Percentiles rank a stretch among this genome's conserved stretches.
These are phyloP conservation scores for Microplitis mediator DNA, from an alignment of 1,140 invertebrate species.

Conservation along the genomic window DNA sequence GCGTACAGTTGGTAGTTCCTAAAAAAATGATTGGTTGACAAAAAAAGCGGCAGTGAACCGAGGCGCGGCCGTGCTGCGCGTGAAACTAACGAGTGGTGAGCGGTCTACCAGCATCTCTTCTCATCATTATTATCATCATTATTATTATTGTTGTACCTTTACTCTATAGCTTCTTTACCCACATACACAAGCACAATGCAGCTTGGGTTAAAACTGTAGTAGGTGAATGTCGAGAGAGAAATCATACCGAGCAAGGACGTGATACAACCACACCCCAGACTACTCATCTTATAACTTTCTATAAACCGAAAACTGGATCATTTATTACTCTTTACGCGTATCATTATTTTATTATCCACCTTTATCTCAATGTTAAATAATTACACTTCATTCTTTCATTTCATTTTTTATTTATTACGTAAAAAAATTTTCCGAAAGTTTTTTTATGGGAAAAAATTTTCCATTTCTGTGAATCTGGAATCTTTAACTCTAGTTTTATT, in stretches of 20 bases:
- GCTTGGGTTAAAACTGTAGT: constrained; percentile 14
- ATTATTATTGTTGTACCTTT: too few relatives aligned
- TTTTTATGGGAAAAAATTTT: too few relatives aligned
- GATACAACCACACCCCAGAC: constrained; percentile 43
- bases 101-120: not conserved
- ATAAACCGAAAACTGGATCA: constrained; percentile 58
- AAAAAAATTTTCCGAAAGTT: too few relatives aligned
- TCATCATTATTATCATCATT: too few relatives aligned
- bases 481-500: not conserved
- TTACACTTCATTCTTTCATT: too few relatives aligned
- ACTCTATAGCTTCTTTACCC: not conserved
- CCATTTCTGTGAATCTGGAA: too few relatives aligned
- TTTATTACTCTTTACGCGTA: constrained; percentile 5
- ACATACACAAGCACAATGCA: not conserved
- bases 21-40: not conserved
- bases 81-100: constrained; percentile 24
- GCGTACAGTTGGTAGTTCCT: too few relatives aligned
- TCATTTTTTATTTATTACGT: too few relatives aligned
- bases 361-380: not conserved
- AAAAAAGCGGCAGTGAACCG: not conserved
- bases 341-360: not conserved
- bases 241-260: constrained; percentile 54
- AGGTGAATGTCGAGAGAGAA: constrained; percentile 52
- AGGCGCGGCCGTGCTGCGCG: not conserved
- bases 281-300: constrained; percentile 52